phyloP scores from a whole-genome alignment of 2,113 vertebrate genomes.

The Colistium nudipinnis region DNA sequence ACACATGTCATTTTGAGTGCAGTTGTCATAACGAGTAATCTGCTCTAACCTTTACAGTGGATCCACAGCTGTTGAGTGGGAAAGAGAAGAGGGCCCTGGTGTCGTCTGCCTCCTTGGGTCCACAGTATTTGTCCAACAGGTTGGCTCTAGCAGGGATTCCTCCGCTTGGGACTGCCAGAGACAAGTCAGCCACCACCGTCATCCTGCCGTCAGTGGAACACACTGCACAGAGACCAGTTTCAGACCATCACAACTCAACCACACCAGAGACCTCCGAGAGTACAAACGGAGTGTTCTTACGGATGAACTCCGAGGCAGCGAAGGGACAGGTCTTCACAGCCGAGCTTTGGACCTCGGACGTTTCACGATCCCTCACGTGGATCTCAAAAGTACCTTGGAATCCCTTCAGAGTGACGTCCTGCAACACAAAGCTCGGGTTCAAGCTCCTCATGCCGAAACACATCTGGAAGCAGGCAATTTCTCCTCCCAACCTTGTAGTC shows the following conservation, averaged over 20 bases:
- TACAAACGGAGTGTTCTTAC: constrained; percentile 37
- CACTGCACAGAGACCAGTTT: constrained; percentile 47
- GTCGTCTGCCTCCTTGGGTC: constrained; percentile 55
- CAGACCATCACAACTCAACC: not conserved
- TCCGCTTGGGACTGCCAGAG: constrained; percentile 23
- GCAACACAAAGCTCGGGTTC: not conserved
- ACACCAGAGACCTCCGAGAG: not conserved
- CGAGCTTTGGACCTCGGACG: constrained; percentile 3
- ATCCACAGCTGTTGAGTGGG: constrained; percentile 73
- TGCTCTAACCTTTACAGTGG: constrained; percentile 65
- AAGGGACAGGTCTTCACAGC: constrained; percentile 61
- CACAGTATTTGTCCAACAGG: constrained; percentile 66
- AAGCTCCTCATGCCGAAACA: not conserved
- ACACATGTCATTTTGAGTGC: too few relatives aligned
- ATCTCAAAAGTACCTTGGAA: constrained; percentile 69
- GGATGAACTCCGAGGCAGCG: constrained; percentile 49
- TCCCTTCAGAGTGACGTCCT: constrained; percentile 56
- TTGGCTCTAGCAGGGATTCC: constrained; percentile 40
- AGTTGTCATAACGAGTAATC: not conserved
- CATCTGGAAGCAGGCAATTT: not conserved
- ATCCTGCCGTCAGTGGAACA: constrained; percentile 77
- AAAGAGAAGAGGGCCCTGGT: constrained; percentile 74
- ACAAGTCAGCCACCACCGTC: constrained; percentile 68
- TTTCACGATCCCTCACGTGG: constrained; percentile 23
- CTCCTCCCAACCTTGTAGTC: constrained; percentile 56